Percentiles rank a stretch among this genome's conserved stretches.
phyloP scores from a whole-genome alignment of 2,888 invertebrate genomes.

The Carpatolechia fugitivella region DNA sequence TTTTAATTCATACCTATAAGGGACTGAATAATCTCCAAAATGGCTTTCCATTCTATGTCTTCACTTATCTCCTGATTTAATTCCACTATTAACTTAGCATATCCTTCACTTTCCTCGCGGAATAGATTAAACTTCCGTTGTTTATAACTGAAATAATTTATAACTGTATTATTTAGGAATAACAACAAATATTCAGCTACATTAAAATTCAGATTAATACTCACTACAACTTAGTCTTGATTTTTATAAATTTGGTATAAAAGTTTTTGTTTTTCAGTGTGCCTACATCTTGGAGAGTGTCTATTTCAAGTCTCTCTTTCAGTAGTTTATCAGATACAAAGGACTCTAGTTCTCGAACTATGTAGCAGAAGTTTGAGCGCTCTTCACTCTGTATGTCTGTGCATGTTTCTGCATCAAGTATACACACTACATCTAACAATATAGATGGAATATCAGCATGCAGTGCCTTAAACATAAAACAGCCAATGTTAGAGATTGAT shows the following conservation, averaged over 20 bases:
- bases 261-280: conserved; percentile 93
- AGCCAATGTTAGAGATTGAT: background rate
- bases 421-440: conserved; percentile 90
- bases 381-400: conserved; percentile 85
- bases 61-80: conserved; percentile 89
- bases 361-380: conserved; percentile 86
- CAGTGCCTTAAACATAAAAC: conserved; percentile 74
- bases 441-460: conserved; percentile 91
- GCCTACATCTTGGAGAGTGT: conserved; percentile 94
- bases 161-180: background rate
- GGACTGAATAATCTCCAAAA: conserved; percentile 94
- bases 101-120: conserved; percentile 99
- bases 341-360: conserved; percentile 89
- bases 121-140: conserved; percentile 99
- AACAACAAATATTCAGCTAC: background rate
- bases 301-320: conserved; percentile 95
- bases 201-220: conserved; percentile 58
- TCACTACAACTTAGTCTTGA: conserved; percentile 98
- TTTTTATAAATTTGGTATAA: conserved; percentile 97
- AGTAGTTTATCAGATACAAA: conserved; percentile 91
- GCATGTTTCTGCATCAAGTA: conserved; percentile 90
- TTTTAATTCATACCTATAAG: conserved; percentile 92
- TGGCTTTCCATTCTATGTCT: conserved; percentile 81
- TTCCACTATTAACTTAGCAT: conserved; percentile 96
- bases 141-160: conserved; percentile 89